phyloP scores from a whole-genome alignment of 2,113 vertebrate species.

The Zosterops lateralis region DNA sequence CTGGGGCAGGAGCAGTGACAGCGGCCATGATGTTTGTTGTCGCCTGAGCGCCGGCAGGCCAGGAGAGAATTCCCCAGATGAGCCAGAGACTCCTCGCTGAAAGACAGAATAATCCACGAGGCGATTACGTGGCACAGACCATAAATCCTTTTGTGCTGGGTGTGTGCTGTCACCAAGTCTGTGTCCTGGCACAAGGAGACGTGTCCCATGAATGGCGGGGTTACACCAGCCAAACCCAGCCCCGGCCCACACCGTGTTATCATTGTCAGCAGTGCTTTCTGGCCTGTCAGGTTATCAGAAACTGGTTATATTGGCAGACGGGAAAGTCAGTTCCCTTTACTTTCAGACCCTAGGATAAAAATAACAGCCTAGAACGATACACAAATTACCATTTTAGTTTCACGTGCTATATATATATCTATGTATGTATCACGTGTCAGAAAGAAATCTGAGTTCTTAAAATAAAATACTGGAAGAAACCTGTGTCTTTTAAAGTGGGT shows the following conservation, averaged over 20 bases:
- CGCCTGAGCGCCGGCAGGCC: neutral
- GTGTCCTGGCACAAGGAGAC: neutral
- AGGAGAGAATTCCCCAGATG: neutral
- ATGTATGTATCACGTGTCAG: neutral
- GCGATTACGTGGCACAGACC: neutral
- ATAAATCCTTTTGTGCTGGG: neutral
- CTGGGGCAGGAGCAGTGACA: neutral
- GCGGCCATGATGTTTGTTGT: constrained; percentile 1
- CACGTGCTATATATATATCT: neutral
- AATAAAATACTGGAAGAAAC: neutral
- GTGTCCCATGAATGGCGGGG: rapidly evolving
- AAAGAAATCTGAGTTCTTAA: neutral
- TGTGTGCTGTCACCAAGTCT: rapidly evolving
- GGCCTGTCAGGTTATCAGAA: neutral
- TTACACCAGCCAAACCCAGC: neutral
- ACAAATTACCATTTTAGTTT: neutral
- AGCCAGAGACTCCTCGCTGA: neutral
- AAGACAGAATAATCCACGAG: neutral
- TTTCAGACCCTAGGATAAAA: neutral
- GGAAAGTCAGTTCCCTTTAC: neutral
- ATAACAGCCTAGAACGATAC: neutral
- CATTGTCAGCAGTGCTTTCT: rapidly evolving
- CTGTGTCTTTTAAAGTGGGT: neutral
- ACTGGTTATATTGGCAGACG: neutral
- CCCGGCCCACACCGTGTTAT: rapidly evolving